Conservation (phyloP, 2,113 vertebrate species). For the Thomomys bottae region DNA sequence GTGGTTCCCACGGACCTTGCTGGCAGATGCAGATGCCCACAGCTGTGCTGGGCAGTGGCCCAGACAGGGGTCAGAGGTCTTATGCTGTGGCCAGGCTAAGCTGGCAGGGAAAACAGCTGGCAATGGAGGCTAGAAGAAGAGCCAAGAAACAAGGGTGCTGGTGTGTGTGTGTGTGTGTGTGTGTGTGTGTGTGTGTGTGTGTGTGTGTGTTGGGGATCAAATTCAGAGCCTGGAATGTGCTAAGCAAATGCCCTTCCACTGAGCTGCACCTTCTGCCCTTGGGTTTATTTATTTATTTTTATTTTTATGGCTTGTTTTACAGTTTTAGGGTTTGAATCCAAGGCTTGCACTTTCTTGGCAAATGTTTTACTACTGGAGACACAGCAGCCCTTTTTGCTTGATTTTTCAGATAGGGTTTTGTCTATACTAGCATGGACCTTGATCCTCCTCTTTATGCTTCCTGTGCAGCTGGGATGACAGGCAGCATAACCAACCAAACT, state of each 20-base stretch:
- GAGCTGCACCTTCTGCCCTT: not conserved
- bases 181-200: not conserved
- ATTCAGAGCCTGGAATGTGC: not conserved
- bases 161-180: not conserved
- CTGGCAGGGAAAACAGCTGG: constrained; percentile 52
- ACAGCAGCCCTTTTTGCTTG: not conserved
- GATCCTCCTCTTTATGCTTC: not conserved
- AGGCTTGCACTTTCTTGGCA: too few relatives aligned
- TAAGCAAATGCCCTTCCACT: not conserved
- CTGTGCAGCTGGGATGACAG: too few relatives aligned
- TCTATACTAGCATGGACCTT: not conserved
- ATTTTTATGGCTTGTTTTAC: too few relatives aligned
- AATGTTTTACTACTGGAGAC: too few relatives aligned
- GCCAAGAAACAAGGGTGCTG: not conserved
- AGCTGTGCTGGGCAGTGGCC: constrained; percentile 68
- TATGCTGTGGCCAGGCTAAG: not conserved
- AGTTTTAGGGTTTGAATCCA: too few relatives aligned
- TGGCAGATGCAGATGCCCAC: constrained; percentile 56
- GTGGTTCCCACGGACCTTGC: constrained; percentile 55
- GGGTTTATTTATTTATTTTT: too few relatives aligned
- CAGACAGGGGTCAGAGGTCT: constrained; percentile 39
- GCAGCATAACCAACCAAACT: too few relatives aligned
- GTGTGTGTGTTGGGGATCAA: not conserved
- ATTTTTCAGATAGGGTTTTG: not conserved
- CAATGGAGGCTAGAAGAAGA: not conserved